These are phyloP conservation scores for Bombyx mori DNA, from an alignment of 1,140 invertebrate genomes.

Conservation along the genomic window ASM3026992v2 NC_085113.1:6444001-6444500, in stretches of 20 bases:
- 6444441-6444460: too few relatives aligned
- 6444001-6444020: too few relatives aligned
- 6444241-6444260: conserved; percentile 27
- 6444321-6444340: conserved; percentile 37
- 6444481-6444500: too few relatives aligned
- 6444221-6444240: conserved; percentile 8
- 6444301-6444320: conserved; percentile 29
- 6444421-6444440: too few relatives aligned
- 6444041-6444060: background rate
- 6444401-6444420: too few relatives aligned
- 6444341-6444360: conserved; percentile 10
- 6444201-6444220: conserved; percentile 10
- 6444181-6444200: conserved; percentile 1
- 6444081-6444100: background rate
- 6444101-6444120: background rate
- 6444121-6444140: background rate
- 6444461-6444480: too few relatives aligned
- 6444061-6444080: background rate
- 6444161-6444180: background rate
- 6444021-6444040: background rate
- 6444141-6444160: conserved; percentile 19
- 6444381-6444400: background rate
- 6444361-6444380: conserved; percentile 2
- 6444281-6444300: conserved; percentile 44
- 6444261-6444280: conserved; percentile 57